Percentiles rank a stretch among this genome's conserved stretches.
Evolutionary conservation across 64 coral and sea anemone species (phyloP).

Genomic region (Acropora yongei): DNA sequence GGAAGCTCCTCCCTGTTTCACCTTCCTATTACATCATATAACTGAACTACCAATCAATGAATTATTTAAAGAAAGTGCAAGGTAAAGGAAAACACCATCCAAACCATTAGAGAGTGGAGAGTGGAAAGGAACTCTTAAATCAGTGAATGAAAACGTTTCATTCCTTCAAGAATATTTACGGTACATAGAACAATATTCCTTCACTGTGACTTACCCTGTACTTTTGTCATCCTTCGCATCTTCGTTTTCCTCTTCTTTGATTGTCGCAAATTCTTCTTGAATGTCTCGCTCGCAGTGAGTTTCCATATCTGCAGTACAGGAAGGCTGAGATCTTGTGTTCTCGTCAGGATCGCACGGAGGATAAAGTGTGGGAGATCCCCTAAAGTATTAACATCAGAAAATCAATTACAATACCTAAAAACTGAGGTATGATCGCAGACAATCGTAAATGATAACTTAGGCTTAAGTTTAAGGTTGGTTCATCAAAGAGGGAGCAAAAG

Average conservation of each 20-base stretch:
- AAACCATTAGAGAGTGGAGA: too few species aligned
- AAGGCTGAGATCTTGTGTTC: constrained; percentile 16
- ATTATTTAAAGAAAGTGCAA: too few species aligned
- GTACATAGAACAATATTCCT: not conserved
- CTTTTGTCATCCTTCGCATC: constrained; percentile 38
- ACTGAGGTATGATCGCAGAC: too few species aligned
- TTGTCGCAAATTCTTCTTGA: constrained; percentile 38
- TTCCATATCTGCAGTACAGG: constrained; percentile 34
- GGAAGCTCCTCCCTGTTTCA: too few species aligned
- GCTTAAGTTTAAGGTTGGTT: too few species aligned
- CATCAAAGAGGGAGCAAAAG: too few species aligned
- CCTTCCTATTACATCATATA: too few species aligned
- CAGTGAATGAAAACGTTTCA: not conserved
- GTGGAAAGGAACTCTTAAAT: not conserved
- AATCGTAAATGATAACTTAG: too few species aligned
- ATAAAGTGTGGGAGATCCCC: not conserved
- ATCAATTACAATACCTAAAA: not conserved
- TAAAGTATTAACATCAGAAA: not conserved
- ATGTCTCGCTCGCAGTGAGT: constrained; percentile 36
- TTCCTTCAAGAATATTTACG: not conserved
- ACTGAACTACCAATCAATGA: too few species aligned
- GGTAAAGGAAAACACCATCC: too few species aligned
- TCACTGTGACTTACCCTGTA: constrained; percentile 21
- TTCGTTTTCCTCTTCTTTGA: constrained; percentile 49
- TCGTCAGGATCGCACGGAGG: not conserved